Evolutionary conservation across 2,888 invertebrate genomes (phyloP), one percentile per base, ranked within the genome.

Genomic region (Catocala sponsa): DNA sequence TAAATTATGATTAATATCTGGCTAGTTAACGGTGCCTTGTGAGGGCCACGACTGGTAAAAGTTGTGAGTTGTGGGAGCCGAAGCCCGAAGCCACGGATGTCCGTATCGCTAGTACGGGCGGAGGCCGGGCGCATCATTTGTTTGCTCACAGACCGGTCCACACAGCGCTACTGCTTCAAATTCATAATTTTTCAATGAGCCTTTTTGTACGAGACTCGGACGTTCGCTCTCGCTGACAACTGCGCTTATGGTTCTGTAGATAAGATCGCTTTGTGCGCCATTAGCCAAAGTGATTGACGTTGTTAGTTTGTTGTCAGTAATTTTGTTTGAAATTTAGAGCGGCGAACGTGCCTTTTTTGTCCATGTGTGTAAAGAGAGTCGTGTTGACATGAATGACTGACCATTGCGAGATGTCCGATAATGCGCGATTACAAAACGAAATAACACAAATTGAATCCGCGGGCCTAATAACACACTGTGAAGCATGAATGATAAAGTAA

Each of bases 281-380:
- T 94, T 94, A 94, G 92, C 91, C 84, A 89, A 88, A 89, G 87
- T 93, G 94, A 94, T 93, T 92, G 94, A 94, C 94, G 92, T 89
- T 84, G 89, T 87, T 89, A 85, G 90, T 90, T 88, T 90, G 90
- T 92, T 92, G 91, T 90, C 83, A 90, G 94, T 94, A 91, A 92
- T 91, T 94, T 91, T 92, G 91, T 93, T 92, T 91, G 91, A 92
- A 89, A 92, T 90, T 83, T 90, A 86, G 91, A 92, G 85, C 90
- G 83, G 83, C 74, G 76, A 78, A 70, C 72, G 75, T 63, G 74
- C 74, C 72, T 84, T 85, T 88, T 86, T 88, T 80, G 71, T 78
- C 67, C 62, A 63, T 80, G 72, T 79, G 81, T 82, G 83, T 84
- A 79, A 82, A 76, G 79, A 81, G 75, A 84, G 82, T 76, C 80